Evolutionary conservation across 2,888 invertebrate genomes (phyloP).

Genomic region (Formica aserva): DNA sequence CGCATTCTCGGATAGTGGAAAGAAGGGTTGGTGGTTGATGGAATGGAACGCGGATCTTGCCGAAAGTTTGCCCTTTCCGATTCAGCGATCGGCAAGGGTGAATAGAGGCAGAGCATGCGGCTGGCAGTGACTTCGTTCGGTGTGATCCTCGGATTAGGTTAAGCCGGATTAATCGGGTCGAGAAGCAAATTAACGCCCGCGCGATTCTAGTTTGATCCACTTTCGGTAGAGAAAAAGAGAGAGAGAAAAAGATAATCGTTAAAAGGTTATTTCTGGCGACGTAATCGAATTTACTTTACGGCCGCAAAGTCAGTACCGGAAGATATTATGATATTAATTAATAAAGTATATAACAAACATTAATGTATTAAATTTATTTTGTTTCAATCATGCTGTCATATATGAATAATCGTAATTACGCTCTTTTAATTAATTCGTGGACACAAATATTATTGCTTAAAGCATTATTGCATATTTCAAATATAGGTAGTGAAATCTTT

Average conservation of each 20-base stretch:
- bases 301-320: not conserved
- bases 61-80: slow-evolving; percentile 58
- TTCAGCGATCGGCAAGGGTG: slow-evolving; percentile 36
- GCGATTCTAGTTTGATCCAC: slow-evolving; percentile 57
- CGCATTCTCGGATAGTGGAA: slow-evolving; percentile 30
- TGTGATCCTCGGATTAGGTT: slow-evolving; percentile 63
- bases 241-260: slow-evolving; percentile 42
- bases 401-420: not conserved
- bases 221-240: slow-evolving; percentile 59
- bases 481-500: not conserved
- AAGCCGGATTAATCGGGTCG: slow-evolving; percentile 66
- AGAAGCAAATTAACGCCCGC: slow-evolving; percentile 64
- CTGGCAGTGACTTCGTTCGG: slow-evolving; percentile 75
- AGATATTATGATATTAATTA: slow-evolving; percentile 32
- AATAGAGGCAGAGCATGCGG: slow-evolving; percentile 66
- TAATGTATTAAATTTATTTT: slow-evolving; percentile 18
- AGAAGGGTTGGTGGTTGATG: slow-evolving; percentile 54
- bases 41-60: slow-evolving; percentile 61
- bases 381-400: not conserved
- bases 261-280: slow-evolving; percentile 13
- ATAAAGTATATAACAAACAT: not conserved
- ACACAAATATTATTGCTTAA: not conserved
- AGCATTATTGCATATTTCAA: not conserved
- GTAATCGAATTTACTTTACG: slow-evolving; percentile 56
- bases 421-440: not conserved